A percentile compares a stretch with the other conserved stretches of the same genome.
phyloP scores from a whole-genome alignment of 2,113 vertebrate species.

The Ictidomys tridecemlineatus region DNA sequence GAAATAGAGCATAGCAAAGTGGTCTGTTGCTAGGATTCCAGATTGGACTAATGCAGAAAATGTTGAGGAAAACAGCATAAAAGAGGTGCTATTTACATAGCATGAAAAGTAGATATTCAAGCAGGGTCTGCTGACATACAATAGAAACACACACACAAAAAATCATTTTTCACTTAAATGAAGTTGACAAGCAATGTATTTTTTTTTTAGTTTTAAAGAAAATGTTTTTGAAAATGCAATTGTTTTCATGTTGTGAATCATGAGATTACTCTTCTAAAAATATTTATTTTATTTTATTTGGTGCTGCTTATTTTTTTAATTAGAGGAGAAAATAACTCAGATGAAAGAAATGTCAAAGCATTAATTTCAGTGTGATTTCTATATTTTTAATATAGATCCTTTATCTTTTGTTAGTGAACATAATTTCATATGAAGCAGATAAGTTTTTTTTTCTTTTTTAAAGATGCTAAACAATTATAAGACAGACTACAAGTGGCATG shows the following conservation, averaged over 20 bases:
- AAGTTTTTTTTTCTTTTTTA: conserved; percentile 48
- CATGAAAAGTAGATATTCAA: conserved; percentile 77
- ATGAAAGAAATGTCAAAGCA: neutral
- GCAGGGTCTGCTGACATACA: conserved; percentile 53
- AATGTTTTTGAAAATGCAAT: conserved; percentile 71
- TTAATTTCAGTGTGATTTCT: conserved; percentile 14
- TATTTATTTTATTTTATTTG: neutral
- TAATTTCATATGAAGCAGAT: conserved; percentile 39
- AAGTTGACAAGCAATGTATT: conserved; percentile 74
- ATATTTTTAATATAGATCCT: neutral
- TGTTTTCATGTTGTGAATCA: conserved; percentile 13
- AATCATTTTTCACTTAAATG: conserved; percentile 69
- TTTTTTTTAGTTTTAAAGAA: conserved; percentile 61
- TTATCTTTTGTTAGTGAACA: neutral
- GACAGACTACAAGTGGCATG: neutral
- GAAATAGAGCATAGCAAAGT: conserved; percentile 63
- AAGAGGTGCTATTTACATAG: conserved; percentile 76
- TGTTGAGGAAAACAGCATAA: conserved; percentile 71
- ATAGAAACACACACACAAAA: conserved; percentile 42
- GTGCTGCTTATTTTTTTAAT: neutral
- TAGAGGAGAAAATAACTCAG: neutral
- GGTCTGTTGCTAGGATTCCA: conserved; percentile 80
- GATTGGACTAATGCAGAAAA: conserved; percentile 69
- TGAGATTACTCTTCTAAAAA: neutral
- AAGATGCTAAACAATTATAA: conserved; percentile 10